Percentiles rank a stretch among this genome's conserved stretches.
These are phyloP conservation scores for Prochilodus magdalenae DNA, from an alignment of 2,113 vertebrate species.

Conservation along the genomic window DNA sequence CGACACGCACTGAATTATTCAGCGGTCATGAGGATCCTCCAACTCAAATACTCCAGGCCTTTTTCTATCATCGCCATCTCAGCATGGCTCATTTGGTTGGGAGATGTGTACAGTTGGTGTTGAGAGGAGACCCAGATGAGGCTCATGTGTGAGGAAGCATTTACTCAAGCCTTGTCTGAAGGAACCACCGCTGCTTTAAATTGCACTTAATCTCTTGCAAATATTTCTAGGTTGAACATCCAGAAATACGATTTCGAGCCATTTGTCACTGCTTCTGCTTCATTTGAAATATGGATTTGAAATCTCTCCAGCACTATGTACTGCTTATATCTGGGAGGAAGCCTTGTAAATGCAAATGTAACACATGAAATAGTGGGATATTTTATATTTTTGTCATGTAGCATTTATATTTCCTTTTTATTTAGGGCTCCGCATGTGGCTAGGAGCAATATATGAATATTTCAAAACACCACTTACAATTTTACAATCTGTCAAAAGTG, in stretches of 20 bases:
- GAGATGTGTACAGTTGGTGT: neutral
- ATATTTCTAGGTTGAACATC: neutral
- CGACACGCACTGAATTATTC: slow-evolving; percentile 25
- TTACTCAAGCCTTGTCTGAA: neutral
- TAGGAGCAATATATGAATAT: neutral
- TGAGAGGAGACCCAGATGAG: neutral
- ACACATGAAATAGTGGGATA: slow-evolving; percentile 2
- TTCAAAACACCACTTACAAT: slow-evolving; percentile 5
- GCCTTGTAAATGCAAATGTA: slow-evolving; percentile 24
- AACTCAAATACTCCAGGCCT: neutral
- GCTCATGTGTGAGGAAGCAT: neutral
- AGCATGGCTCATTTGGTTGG: neutral
- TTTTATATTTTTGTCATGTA: slow-evolving; percentile 22
- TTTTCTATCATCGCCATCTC: neutral
- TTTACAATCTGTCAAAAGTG: slow-evolving; percentile 11
- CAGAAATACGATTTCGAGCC: neutral
- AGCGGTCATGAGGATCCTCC: neutral
- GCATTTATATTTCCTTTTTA: slow-evolving; percentile 5
- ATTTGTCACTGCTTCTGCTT: slow-evolving; percentile 7
- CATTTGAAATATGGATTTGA: slow-evolving; percentile 12
- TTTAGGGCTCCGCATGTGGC: neutral
- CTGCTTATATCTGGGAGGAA: slow-evolving; percentile 1
- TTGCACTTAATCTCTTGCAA: neutral
- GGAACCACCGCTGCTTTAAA: neutral
- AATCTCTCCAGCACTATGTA: neutral